Percentiles rank a stretch among this genome's conserved stretches.
Conservation (phyloP, 1,140 invertebrate genomes). For the Zaprionus camerounensis region DNA sequence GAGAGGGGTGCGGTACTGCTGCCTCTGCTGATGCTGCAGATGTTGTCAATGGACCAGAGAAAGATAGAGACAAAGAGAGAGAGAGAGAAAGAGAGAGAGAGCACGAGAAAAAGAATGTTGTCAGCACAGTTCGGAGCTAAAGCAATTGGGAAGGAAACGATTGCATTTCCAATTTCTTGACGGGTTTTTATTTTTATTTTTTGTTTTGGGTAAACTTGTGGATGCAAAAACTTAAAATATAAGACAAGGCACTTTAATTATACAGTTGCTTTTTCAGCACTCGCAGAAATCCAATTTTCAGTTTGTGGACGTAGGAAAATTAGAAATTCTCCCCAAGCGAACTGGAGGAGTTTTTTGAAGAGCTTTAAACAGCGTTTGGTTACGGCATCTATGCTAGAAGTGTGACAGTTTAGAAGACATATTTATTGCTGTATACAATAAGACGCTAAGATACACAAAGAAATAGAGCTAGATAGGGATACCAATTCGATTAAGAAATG, state of each 20-base stretch:
- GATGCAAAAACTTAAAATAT: slow-evolving; percentile 7
- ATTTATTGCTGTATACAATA: too few species aligned
- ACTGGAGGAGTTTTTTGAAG: background rate
- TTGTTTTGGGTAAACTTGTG: background rate
- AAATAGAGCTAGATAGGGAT: too few species aligned
- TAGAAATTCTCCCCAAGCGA: background rate
- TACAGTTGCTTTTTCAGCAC: slow-evolving; percentile 4
- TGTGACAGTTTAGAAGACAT: too few species aligned
- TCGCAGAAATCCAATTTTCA: background rate
- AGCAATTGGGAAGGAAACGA: slow-evolving; percentile 7
- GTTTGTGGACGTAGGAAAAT: background rate
- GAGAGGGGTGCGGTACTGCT: background rate
- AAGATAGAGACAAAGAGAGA: background rate
- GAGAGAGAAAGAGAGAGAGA: background rate
- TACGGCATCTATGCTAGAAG: too few species aligned
- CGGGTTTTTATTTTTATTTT: background rate
- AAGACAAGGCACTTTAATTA: slow-evolving; percentile 10
- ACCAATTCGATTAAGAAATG: too few species aligned
- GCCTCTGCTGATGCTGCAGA: slow-evolving; percentile 24
- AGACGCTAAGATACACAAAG: too few species aligned
- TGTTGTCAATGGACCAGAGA: slow-evolving; percentile 15
- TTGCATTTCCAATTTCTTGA: slow-evolving; percentile 8
- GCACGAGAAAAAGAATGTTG: slow-evolving; percentile 1
- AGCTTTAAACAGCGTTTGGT: background rate
- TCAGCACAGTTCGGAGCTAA: background rate